These are phyloP conservation scores for Eupeodes corollae DNA, from an alignment of 1,140 invertebrate species.

Conservation along the genomic window DNA sequence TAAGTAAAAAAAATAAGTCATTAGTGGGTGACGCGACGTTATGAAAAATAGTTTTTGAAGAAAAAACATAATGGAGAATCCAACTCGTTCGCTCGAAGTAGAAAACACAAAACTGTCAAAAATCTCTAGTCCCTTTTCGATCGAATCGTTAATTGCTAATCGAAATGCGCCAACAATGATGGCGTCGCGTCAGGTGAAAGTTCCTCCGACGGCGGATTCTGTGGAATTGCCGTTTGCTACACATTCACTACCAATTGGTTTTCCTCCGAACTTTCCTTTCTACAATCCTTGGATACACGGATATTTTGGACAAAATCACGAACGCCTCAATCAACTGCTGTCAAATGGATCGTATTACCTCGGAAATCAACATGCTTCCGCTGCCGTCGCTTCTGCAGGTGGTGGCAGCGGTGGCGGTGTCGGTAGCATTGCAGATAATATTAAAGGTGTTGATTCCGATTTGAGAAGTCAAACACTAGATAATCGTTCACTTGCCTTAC, in stretches of 20 bases:
- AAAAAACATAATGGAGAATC: too few relatives aligned
- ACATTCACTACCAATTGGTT: not conserved
- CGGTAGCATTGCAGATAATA: too few relatives aligned
- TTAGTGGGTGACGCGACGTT: too few relatives aligned
- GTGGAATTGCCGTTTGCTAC: not conserved
- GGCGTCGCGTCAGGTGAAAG: slow-evolving; percentile 3
- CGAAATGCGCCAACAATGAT: slow-evolving; percentile 6
- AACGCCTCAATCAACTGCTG: slow-evolving; percentile 28
- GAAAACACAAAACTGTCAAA: slow-evolving; percentile 15
- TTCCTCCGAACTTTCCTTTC: slow-evolving; percentile 24
- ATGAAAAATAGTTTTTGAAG: too few relatives aligned
- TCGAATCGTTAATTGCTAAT: slow-evolving; percentile 33
- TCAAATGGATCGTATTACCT: slow-evolving; percentile 20
- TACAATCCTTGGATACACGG: slow-evolving; percentile 36
- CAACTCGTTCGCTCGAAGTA: too few relatives aligned
- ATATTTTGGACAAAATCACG: slow-evolving; percentile 33
- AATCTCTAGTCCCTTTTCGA: slow-evolving; percentile 33
- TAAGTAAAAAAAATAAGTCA: too few relatives aligned
- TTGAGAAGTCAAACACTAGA: too few relatives aligned
- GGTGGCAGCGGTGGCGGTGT: too few relatives aligned
- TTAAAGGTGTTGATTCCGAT: too few relatives aligned
- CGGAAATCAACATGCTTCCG: slow-evolving; percentile 1
- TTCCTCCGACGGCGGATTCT: not conserved
- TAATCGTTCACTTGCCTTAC: too few relatives aligned
- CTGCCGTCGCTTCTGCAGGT: not conserved